Evolutionary conservation across 2,888 invertebrate genomes (phyloP), one percentile per base, ranked within the genome.

Genomic region (Periphyllus acericola): DNA sequence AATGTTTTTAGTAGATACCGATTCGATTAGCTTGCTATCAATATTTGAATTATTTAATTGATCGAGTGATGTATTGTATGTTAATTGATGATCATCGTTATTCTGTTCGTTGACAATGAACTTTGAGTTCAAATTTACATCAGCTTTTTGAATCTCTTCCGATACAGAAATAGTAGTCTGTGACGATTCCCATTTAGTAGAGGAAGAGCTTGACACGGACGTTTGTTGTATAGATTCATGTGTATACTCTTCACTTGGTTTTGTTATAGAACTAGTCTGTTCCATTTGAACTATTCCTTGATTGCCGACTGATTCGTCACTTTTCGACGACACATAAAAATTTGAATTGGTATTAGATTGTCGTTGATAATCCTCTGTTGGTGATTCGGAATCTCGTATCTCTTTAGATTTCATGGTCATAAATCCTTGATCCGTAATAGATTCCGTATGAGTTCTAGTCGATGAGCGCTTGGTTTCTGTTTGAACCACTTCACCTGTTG

Each of bases 341-440:
- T 81, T 87, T 81, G 66, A 75, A 32, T 80, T 81, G 5, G 72
- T 66, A n/a, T 81, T 87, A 19, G 87, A 81, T n/a, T 87, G 87
- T 60, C 81, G 80, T 25, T 90, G 91, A 87, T 92, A 91, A 81
- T 94, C 95, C 92, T 94, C 93, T 88, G 95, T 94, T 52, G 96
- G 95, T 89, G 95, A 95, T 92, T 94, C 94, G 34, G 95, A 95
- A 91, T 96, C 96, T 89, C 95, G 93, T 89, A 96, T 94, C 92
- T 96, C 95, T 92, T 96, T 95, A 90, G 94, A 94, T 92, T 96
- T 96, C 92, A 95, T 93, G 90, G 95, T 94, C 91, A 95, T 93
- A 92, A 95, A 96, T 91, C 94, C 95, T 92, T 96, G 95, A 92
- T 96, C 95, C 84, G 93, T 93, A 91, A 96, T 93, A 25, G 95